phyloP scores from a whole-genome alignment of 2,888 invertebrate genomes.

The Melipona beecheii region DNA sequence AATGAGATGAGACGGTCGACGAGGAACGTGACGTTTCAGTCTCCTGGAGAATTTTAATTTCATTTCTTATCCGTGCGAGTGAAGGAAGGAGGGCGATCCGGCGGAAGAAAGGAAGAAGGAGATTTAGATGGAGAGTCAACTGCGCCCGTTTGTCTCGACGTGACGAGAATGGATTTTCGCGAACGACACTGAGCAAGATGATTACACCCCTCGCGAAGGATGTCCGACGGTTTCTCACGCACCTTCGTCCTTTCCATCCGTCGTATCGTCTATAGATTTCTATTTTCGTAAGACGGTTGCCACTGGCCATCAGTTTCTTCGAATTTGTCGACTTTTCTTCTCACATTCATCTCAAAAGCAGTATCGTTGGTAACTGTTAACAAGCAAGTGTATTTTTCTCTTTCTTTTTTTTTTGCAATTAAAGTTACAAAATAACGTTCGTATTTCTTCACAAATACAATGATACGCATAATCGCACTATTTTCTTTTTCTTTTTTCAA shows the following conservation, averaged over 20 bases:
- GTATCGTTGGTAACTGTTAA: too few relatives aligned
- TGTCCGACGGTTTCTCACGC: conserved; percentile 54
- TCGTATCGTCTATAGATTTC: not conserved
- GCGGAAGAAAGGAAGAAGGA: conserved; percentile 18
- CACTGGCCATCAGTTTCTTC: not conserved
- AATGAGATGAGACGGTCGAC: conserved; percentile 39
- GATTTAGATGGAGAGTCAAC: conserved; percentile 63
- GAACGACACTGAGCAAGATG: conserved; percentile 59
- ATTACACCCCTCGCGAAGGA: conserved; percentile 54
- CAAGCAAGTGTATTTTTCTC: too few relatives aligned
- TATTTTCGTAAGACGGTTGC: not conserved
- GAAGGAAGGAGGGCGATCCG: not conserved
- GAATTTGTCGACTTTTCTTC: not conserved
- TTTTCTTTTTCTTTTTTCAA: too few relatives aligned
- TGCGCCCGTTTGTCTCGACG: conserved; percentile 67
- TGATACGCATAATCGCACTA: too few relatives aligned
- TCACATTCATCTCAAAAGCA: too few relatives aligned
- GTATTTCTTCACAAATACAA: too few relatives aligned
- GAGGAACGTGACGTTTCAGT: conserved; percentile 63
- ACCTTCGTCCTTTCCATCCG: not conserved
- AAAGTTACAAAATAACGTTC: too few relatives aligned
- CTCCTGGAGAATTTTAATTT: conserved; percentile 65
- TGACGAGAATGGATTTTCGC: conserved; percentile 67
- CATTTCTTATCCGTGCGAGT: conserved; percentile 58
- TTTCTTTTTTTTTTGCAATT: too few relatives aligned